phyloP scores from a whole-genome alignment of 1,140 invertebrate genomes.

The Parasteatoda tepidariorum region DNA sequence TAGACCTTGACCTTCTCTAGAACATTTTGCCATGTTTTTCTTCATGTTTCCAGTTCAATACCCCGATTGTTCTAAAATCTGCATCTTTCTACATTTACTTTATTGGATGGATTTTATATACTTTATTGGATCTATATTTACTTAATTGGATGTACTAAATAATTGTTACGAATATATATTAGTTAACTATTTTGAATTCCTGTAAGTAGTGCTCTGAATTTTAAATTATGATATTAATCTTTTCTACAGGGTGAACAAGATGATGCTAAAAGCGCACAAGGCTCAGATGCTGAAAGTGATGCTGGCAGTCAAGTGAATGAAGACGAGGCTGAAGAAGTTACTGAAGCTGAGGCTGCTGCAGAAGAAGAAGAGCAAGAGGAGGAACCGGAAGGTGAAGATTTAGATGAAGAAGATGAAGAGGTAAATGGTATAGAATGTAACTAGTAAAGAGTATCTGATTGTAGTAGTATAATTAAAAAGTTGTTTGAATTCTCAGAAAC shows the following conservation, averaged over 20 bases:
- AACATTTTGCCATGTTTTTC: no score
- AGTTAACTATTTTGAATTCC: no score
- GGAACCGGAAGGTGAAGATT: slow-evolving; percentile 61
- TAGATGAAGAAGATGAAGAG: slow-evolving; percentile 62
- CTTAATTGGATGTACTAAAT: no score
- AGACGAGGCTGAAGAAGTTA: slow-evolving; percentile 65
- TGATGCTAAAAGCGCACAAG: slow-evolving; percentile 39
- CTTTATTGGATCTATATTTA: no score
- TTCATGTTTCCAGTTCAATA: no score
- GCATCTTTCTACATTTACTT: not conserved
- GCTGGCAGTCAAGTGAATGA: slow-evolving; percentile 63
- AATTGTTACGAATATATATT: no score
- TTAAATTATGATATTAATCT: no score
- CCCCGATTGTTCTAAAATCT: not conserved
- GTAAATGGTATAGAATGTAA: no score
- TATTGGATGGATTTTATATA: no score
- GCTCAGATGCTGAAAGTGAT: slow-evolving; percentile 58
- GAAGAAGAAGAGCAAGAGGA: slow-evolving; percentile 65
- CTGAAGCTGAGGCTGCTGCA: slow-evolving; percentile 68
- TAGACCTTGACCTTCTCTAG: no score
- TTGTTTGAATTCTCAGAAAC: not conserved
- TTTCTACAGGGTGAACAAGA: slow-evolving; percentile 50
- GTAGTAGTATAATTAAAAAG: not conserved
- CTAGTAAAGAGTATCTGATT: no score
- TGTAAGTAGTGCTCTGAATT: no score